A percentile compares a stretch with the other conserved stretches of the same genome.
Conservation (phyloP, 2,797 vertebrate genomes). For the Sebastes trivittatus region DNA sequence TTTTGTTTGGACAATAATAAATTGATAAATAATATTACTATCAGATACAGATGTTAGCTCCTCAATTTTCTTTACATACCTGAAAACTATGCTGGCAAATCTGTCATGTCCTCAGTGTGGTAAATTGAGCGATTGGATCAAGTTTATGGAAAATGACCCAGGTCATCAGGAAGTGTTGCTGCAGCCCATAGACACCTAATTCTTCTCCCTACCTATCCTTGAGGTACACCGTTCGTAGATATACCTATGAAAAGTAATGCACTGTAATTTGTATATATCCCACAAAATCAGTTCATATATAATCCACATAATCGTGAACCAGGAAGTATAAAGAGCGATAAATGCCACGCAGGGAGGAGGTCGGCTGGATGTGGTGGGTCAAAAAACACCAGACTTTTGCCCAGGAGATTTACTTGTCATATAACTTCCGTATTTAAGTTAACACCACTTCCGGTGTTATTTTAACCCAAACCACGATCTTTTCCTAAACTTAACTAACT, state of each 20-base stretch:
- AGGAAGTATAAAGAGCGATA: too few relatives aligned
- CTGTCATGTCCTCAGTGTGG: not conserved
- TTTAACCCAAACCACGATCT: too few relatives aligned
- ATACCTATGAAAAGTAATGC: not conserved
- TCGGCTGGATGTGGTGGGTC: too few relatives aligned
- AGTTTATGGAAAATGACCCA: not conserved
- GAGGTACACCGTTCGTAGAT: rapidly evolving
- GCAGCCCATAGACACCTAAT: not conserved
- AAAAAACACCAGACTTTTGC: too few relatives aligned
- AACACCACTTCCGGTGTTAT: too few relatives aligned
- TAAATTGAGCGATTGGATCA: not conserved
- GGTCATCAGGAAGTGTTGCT: conserved; percentile 3
- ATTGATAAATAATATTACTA: not conserved
- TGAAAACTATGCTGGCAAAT: not conserved
- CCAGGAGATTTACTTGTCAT: too few relatives aligned
- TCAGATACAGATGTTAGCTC: not conserved
- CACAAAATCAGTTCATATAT: too few relatives aligned
- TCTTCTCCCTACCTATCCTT: not conserved
- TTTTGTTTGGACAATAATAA: not conserved
- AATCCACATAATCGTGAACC: too few relatives aligned
- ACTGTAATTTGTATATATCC: too few relatives aligned
- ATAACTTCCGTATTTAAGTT: too few relatives aligned
- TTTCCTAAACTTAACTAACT: too few relatives aligned
- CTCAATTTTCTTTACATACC: not conserved
- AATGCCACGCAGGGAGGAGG: too few relatives aligned